Evolutionary conservation across 2,113 vertebrate species (phyloP).

Genomic region (Pogonocichla stellata): DNA sequence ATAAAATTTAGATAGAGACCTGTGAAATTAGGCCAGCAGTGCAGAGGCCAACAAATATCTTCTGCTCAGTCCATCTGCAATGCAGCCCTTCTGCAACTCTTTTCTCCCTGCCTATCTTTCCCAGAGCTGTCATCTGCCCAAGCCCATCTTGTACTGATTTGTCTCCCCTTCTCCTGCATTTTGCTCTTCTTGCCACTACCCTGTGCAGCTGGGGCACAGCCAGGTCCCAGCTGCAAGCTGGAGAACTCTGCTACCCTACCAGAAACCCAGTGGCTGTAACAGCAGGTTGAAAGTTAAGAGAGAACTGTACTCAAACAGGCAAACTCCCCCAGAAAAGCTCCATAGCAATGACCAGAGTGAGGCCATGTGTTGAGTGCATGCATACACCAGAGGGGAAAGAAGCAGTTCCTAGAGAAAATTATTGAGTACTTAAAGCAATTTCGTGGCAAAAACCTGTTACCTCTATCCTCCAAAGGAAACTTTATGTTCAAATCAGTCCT

Average conservation of each 20-base stretch:
- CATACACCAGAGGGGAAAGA: background rate
- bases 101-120: background rate
- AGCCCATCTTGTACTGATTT: background rate
- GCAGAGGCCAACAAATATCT: background rate
- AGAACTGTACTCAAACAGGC: background rate
- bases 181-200: background rate
- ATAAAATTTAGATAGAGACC: background rate
- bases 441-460: background rate
- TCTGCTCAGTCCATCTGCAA: background rate
- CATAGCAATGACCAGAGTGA: background rate
- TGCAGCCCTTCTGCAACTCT: background rate
- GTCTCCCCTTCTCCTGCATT: background rate
- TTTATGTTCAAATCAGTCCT: background rate
- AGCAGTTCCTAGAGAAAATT: background rate
- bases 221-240: background rate
- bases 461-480: background rate
- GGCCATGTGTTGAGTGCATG: background rate
- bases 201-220: rapidly evolving
- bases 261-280: background rate
- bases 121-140: background rate
- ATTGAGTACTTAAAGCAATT: background rate
- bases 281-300: background rate
- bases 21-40: background rate
- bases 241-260: background rate
- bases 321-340: background rate